phyloP scores from a whole-genome alignment of 1,140 invertebrate genomes.

The Pseudomyrmex pallidus region DNA sequence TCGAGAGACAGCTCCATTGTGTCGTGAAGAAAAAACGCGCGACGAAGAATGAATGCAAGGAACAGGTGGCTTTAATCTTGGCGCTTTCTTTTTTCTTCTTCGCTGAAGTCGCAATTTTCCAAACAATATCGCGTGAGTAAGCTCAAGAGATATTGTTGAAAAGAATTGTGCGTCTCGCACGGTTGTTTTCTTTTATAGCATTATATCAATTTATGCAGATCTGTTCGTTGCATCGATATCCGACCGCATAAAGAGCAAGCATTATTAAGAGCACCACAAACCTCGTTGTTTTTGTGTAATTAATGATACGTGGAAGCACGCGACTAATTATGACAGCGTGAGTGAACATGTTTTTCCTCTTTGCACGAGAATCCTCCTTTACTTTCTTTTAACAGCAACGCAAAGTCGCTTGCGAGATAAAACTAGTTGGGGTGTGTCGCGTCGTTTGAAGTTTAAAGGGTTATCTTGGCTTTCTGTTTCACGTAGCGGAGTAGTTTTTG shows the following conservation, averaged over 20 bases:
- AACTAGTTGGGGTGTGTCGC: constrained; percentile 47
- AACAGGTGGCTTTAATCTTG: constrained; percentile 27
- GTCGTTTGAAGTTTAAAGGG: constrained; percentile 53
- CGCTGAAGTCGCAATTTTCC: constrained; percentile 5
- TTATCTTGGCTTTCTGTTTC: neutral
- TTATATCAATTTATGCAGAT: neutral
- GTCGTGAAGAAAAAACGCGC: neutral
- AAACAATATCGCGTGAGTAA: constrained; percentile 9
- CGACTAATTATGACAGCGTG: constrained; percentile 27
- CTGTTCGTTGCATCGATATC: neutral
- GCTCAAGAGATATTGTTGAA: neutral
- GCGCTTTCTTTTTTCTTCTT: neutral
- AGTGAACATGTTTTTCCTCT: constrained; percentile 49
- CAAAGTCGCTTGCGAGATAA: constrained; percentile 28
- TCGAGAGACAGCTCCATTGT: constrained; percentile 9
- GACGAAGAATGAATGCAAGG: neutral
- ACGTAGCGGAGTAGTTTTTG: constrained; percentile 39
- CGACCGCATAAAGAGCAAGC: neutral
- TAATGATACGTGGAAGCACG: constrained; percentile 57
- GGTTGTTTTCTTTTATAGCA: neutral
- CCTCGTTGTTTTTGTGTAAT: constrained; percentile 28
- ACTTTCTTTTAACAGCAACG: constrained; percentile 18
- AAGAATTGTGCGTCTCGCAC: neutral
- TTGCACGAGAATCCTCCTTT: constrained; percentile 37
- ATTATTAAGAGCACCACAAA: constrained; percentile 33